Evolutionary conservation across 2,888 invertebrate genomes (phyloP).

Genomic region (Drosophila helvetica): DNA sequence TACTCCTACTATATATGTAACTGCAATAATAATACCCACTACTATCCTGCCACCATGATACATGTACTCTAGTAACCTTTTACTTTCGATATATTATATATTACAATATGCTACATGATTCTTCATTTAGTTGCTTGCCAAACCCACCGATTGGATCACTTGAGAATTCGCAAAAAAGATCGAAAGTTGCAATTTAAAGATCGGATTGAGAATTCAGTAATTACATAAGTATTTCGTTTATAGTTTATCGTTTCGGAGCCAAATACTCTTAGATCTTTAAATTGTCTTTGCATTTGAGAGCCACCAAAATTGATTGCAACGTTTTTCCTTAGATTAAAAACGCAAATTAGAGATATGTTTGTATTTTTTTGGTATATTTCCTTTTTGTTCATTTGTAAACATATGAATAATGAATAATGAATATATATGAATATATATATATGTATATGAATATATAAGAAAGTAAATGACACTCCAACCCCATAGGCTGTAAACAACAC

Average conservation of each 20-base stretch:
- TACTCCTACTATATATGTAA: slow-evolving; percentile 23
- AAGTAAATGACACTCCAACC: slow-evolving; percentile 76
- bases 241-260: neutral
- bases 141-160: slow-evolving; percentile 7
- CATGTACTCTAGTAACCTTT: slow-evolving; percentile 49
- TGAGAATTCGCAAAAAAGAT: slow-evolving; percentile 16
- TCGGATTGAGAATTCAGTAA: neutral
- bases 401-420: slow-evolving; percentile 23
- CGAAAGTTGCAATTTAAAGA: slow-evolving; percentile 1
- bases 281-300: slow-evolving; percentile 37
- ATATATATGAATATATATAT: slow-evolving; percentile 23
- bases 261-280: neutral
- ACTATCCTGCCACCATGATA: slow-evolving; percentile 41
- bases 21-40: slow-evolving; percentile 22
- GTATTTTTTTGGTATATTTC: slow-evolving; percentile 7
- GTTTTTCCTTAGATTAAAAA: slow-evolving; percentile 28
- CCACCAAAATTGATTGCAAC: slow-evolving; percentile 35
- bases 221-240: neutral
- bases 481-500: slow-evolving; percentile 85
- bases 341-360: slow-evolving; percentile 25
- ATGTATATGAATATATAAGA: slow-evolving; percentile 37
- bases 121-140: slow-evolving; percentile 55
- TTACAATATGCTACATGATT: slow-evolving; percentile 50
- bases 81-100: slow-evolving; percentile 46
- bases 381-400: slow-evolving; percentile 6